Conservation (phyloP, 2,797 vertebrate species). For the Enoplosus armatus region DNA sequence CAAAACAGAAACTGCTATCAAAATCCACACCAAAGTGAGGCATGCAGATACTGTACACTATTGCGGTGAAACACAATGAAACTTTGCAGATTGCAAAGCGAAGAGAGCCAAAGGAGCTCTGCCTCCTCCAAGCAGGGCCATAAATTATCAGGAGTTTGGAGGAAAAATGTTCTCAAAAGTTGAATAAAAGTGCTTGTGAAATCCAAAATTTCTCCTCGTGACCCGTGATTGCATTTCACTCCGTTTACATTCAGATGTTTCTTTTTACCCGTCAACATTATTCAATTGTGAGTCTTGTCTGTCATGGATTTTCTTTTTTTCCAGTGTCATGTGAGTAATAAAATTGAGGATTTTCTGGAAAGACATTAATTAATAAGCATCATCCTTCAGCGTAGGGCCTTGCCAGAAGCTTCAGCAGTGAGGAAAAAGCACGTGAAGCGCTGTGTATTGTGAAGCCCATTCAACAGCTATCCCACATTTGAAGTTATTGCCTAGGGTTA, state of each 20-base stretch:
- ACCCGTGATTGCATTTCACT: not conserved
- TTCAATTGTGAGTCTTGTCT: not conserved
- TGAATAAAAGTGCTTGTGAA: conserved; percentile 21
- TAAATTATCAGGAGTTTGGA: conserved; percentile 14
- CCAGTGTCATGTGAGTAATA: not conserved
- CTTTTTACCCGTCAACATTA: not conserved
- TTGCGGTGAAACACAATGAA: conserved; percentile 31
- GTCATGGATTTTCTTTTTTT: not conserved
- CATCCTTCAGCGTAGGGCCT: not conserved
- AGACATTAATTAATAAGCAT: not conserved
- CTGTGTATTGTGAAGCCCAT: not conserved
- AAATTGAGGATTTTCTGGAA: not conserved
- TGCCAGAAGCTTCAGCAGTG: not conserved
- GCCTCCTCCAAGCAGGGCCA: not conserved
- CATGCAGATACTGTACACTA: conserved; percentile 14
- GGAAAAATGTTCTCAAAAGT: not conserved
- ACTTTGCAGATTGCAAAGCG: conserved; percentile 32
- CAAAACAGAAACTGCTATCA: conserved; percentile 30
- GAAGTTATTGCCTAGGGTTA: not conserved
- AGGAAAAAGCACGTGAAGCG: not conserved
- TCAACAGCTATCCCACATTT: not conserved
- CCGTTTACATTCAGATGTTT: not conserved
- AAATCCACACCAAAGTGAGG: conserved; percentile 41
- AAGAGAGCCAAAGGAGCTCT: not conserved
- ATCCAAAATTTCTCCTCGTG: conserved; percentile 1